These are phyloP conservation scores for Drosophila flavopinicola DNA, from an alignment of 2,888 invertebrate genomes.

Conservation along the genomic window DNA sequence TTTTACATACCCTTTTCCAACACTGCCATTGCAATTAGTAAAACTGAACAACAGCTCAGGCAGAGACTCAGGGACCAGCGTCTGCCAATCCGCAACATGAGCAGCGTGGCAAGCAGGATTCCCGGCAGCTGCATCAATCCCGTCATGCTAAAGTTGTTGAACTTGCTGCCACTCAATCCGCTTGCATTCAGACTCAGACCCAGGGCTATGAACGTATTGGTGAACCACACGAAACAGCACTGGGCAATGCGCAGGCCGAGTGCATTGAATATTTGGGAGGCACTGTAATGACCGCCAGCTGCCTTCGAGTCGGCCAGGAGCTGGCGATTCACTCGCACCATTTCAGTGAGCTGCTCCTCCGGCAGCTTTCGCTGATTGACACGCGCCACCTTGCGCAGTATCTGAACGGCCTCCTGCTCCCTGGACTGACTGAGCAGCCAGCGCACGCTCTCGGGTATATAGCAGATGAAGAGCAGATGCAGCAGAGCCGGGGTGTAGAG, in stretches of 20 bases:
- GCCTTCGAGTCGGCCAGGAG: slow-evolving; percentile 34
- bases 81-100: slow-evolving; percentile 88
- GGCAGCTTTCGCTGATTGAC: slow-evolving; percentile 85
- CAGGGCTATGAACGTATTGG: slow-evolving; percentile 90
- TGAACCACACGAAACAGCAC: slow-evolving; percentile 91
- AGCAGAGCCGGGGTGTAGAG: slow-evolving; percentile 89
- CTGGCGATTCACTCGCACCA: slow-evolving; percentile 59
- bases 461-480: slow-evolving; percentile 88
- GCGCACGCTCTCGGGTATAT: slow-evolving; percentile 89
- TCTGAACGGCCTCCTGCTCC: slow-evolving; percentile 85
- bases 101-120: slow-evolving; percentile 87
- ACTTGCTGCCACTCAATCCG: slow-evolving; percentile 89
- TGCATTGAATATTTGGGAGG: slow-evolving; percentile 60
- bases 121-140: slow-evolving; percentile 89
- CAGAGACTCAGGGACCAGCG: slow-evolving; percentile 86
- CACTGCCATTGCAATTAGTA: slow-evolving; percentile 70
- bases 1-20: slow-evolving; percentile 36
- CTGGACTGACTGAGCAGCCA: slow-evolving; percentile 89
- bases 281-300: slow-evolving; percentile 50
- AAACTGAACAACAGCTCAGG: slow-evolving; percentile 86
- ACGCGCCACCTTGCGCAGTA: slow-evolving; percentile 87
- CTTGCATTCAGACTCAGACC: slow-evolving; percentile 91
- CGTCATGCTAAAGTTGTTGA: slow-evolving; percentile 88
- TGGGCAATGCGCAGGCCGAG: slow-evolving; percentile 83
- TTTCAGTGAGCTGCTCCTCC: slow-evolving; percentile 53